A percentile compares a stretch with the other conserved stretches of the same genome.
phyloP scores from a whole-genome alignment of 1,140 invertebrate species.

The Rhynchophorus ferrugineus region DNA sequence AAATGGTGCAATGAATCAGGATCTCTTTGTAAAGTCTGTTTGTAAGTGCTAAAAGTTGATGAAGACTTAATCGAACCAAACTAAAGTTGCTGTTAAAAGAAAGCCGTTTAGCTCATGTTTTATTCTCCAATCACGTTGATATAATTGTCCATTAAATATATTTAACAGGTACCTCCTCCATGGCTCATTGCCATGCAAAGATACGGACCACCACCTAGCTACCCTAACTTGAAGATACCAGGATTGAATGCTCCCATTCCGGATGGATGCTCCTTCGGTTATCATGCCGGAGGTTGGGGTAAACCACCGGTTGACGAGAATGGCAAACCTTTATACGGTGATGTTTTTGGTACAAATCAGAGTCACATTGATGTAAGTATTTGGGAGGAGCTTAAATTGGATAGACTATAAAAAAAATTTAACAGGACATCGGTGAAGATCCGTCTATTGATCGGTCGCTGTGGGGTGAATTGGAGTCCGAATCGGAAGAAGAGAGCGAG shows the following conservation, averaged over 20 bases:
- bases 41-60: too few species aligned
- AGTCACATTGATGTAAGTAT: conserved; percentile 53
- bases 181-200: conserved; percentile 99
- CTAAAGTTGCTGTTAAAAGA: too few species aligned
- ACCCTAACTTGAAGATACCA: conserved; percentile 97
- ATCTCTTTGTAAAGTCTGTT: too few species aligned
- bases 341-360: conserved; percentile 85
- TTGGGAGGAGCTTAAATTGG: neutral
- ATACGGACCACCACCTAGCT: conserved; percentile 98
- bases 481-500: conserved; percentile 86
- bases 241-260: conserved; percentile 90
- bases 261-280: conserved; percentile 95
- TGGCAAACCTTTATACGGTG: conserved; percentile 96
- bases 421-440: conserved; percentile 64
- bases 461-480: conserved; percentile 97
- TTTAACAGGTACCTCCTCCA: conserved; percentile 78
- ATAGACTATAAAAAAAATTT: neutral
- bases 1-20: too few species aligned
- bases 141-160: conserved; percentile 29
- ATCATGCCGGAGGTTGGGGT: conserved; percentile 98
- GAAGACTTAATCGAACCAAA: too few species aligned
- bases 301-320: conserved; percentile 99
- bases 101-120: too few species aligned
- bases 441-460: conserved; percentile 85
- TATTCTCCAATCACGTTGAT: too few species aligned